Evolutionary conservation across 1,140 invertebrate species (phyloP).

Genomic region (Anastatus disparis): DNA sequence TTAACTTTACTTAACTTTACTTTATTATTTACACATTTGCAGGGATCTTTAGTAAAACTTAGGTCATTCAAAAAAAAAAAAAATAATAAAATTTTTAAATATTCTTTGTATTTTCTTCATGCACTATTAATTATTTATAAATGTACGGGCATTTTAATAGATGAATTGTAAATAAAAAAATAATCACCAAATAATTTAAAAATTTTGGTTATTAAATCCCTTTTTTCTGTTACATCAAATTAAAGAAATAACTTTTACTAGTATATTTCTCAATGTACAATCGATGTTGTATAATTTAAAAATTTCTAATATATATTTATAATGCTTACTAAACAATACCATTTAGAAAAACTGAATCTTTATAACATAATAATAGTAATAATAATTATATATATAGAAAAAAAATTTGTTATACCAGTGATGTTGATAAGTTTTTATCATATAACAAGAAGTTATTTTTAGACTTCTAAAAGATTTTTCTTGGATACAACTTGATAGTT

Average conservation of each 20-base stretch:
- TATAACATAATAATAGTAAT: slow-evolving; percentile 22
- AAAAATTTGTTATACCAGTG: slow-evolving; percentile 12
- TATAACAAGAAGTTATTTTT: slow-evolving; percentile 26
- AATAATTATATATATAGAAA: slow-evolving; percentile 33
- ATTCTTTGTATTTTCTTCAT: too few relatives aligned
- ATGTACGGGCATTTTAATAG: neutral
- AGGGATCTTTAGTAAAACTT: slow-evolving; percentile 20
- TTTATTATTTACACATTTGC: slow-evolving; percentile 35
- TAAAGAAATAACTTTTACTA: slow-evolving; percentile 23
- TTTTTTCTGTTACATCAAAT: slow-evolving; percentile 34
- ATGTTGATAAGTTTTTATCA: slow-evolving; percentile 30
- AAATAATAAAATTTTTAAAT: too few relatives aligned
- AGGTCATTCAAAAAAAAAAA: slow-evolving; percentile 25
- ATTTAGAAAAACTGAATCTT: slow-evolving; percentile 35
- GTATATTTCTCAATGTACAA: slow-evolving; percentile 34
- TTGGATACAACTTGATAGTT: slow-evolving; percentile 11
- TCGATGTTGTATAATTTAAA: slow-evolving; percentile 38
- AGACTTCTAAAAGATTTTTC: slow-evolving; percentile 8
- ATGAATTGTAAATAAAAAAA: slow-evolving; percentile 27
- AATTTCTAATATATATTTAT: slow-evolving; percentile 38
- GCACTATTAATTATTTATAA: neutral
- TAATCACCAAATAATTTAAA: slow-evolving; percentile 26
- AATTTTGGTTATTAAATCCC: slow-evolving; percentile 31
- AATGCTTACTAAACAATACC: slow-evolving; percentile 37
- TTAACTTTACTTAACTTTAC: slow-evolving; percentile 24